Base-by-base conservation (phyloP, 2,888 invertebrate genomes). In the Ennomos erosarius region DNA sequence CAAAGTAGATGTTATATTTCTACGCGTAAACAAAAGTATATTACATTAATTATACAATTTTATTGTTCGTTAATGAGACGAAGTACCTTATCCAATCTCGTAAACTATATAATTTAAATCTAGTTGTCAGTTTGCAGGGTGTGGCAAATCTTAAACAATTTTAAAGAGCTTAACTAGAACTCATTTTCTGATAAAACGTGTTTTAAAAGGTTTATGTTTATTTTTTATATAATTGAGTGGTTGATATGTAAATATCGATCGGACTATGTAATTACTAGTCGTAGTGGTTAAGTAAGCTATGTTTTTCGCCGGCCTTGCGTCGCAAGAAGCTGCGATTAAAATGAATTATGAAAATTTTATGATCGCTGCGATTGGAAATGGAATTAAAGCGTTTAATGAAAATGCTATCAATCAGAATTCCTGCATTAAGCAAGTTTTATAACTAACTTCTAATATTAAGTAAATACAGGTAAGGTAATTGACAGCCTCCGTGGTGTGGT, bases 281-380 rank as follows among this genome's bases (percentile, higher is more conserved):
- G 39, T 62, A 61, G 45, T 51, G 26, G 38, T 62, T 56, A 52
- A 51, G 34, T 39, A 58, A 59, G 54, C 50, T 60, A 71, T 75
- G 67, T 68, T 70, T 74, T 75, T 74, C 65, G 59, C 52, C 54
- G 64, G 53, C 69, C 71, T 71, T 69, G 74, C 67, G 51, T 9
- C 16, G 38, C 43, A 44, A 58, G 48, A 61, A 51, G 13, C 62
- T 55, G 48, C 38, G 35, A 54, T 60, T 58, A 61, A 70, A 60
- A 69, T 67, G 65, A 61, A 72, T 78, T 73, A 78, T 73, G 76
- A 74, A 75, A 74, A 75, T 70, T 69, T 64, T 71, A 77, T 73
- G 72, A 75, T 70, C 68, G 69, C 71, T 71, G 67, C 73, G 67
- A 75, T 73, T 72, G 71, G 70, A 67, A 69, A 73, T 74, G 71